phyloP scores from a whole-genome alignment of 2,113 vertebrate species.

The Galemys pyrenaicus region DNA sequence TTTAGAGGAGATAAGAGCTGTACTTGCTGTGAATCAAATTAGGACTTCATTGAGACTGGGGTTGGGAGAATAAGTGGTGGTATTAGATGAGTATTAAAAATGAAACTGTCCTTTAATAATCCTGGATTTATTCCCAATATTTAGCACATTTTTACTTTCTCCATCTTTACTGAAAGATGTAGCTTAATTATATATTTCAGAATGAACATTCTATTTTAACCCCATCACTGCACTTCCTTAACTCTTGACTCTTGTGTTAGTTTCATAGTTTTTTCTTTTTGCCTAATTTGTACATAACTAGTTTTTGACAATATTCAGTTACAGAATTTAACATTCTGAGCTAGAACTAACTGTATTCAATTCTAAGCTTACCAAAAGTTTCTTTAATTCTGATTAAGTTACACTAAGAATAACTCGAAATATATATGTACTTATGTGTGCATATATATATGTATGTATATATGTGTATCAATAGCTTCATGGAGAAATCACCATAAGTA shows the following conservation, averaged over 20 bases:
- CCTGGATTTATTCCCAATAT: not conserved
- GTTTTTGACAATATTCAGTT: not conserved
- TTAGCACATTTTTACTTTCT: not conserved
- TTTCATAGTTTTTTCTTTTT: not conserved
- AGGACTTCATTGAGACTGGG: not conserved
- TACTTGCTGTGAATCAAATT: not conserved
- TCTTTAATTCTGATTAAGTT: not conserved
- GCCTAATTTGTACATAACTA: not conserved
- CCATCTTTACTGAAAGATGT: not conserved
- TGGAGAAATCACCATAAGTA: not conserved
- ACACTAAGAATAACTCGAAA: not conserved
- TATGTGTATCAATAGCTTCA: not conserved
- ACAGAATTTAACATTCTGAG: not conserved
- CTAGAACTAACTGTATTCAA: not conserved
- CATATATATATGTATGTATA: too few species aligned
- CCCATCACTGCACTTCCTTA: not conserved
- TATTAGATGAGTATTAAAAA: not conserved
- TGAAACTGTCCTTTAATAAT: not conserved
- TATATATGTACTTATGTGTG: too few species aligned
- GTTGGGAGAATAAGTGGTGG: not conserved
- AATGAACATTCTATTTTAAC: not conserved
- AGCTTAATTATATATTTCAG: slow-evolving; percentile 8
- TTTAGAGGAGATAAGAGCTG: not conserved
- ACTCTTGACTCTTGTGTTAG: not conserved
- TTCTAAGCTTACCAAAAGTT: not conserved